Evolutionary conservation across 2,113 vertebrate genomes (phyloP), one percentile per base, ranked within the genome.

Genomic region (Tragelaphus buxtoni): DNA sequence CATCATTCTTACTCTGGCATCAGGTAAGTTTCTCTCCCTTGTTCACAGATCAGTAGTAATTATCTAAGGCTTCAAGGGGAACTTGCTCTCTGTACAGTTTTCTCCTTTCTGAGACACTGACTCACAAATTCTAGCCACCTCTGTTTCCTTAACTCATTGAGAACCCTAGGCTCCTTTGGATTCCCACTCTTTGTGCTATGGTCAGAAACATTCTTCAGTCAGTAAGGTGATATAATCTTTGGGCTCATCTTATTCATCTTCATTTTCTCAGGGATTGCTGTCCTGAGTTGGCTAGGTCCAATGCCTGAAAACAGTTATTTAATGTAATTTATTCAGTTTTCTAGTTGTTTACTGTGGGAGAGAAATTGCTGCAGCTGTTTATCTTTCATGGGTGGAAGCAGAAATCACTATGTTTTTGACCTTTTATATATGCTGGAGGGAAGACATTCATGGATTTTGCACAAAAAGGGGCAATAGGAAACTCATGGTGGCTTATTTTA

Each of bases 301-400:
- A 2, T 26, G 3, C 58, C 30, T 92, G 17, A 95, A 94, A 95
- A 89, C 28, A 82, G n/a, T 74, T 53, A 63, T 79, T 81, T 60
- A 53, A 83, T n/a, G 45, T 76, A 74, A 93, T 94, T 88, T 76
- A 39, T 96, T 90, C 20, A 22, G 11, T 88, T 92, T 91, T 97
- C 47, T 92, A 53, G 28, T 80, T 65, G 18, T 86, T 92, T 94
- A 32, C 77, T 17, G 10, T 47, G 30, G 30, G 42, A 94, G 32
- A 42, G 32, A 93, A 97, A 53, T 81, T 91, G 17, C 20, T 74
- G 4, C 81, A 88, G 55, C 49, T 69, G 9, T 94, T 83, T 60
- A 39, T 90, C 18, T 58, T 94, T 87, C 84, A 81, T 91, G 39
- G 24, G 5, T 1, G 55, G 10, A 88, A 92, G 9, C 14, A 80